Percentiles rank a stretch among this genome's conserved stretches.
phyloP scores from a whole-genome alignment of 2,113 vertebrate genomes.

The Corvus hawaiiensis region DNA sequence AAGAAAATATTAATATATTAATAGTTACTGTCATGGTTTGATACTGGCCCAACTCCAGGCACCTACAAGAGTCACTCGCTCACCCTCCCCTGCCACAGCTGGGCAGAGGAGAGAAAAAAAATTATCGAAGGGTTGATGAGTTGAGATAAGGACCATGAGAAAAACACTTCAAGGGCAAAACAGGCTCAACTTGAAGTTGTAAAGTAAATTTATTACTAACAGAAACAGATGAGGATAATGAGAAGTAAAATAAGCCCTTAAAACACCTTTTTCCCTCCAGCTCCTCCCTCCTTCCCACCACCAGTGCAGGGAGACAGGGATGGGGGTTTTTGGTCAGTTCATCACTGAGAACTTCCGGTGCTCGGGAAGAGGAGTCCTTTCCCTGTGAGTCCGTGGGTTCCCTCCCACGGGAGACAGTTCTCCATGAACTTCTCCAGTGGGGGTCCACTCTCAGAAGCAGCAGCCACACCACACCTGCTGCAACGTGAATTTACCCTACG shows the following conservation, averaged over 20 bases:
- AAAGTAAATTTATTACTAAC: not conserved
- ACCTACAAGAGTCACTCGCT: accelerated
- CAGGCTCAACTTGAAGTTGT: not conserved
- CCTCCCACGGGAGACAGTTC: not conserved
- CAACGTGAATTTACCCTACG: accelerated
- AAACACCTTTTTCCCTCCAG: not conserved
- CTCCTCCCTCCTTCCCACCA: not conserved
- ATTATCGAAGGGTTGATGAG: not conserved
- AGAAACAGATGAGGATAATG: not conserved
- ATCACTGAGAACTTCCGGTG: not conserved
- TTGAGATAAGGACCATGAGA: not conserved
- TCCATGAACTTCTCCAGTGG: not conserved
- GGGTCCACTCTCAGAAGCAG: not conserved
- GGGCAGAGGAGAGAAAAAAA: not conserved
- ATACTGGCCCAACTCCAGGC: not conserved
- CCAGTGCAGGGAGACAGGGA: not conserved
- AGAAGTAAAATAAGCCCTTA: not conserved
- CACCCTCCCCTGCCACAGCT: not conserved
- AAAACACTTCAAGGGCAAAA: not conserved
- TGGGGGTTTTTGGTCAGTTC: not conserved
- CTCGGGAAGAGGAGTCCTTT: not conserved
- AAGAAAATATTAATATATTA: not conserved
- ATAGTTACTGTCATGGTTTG: not conserved
- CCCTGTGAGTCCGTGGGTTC: not conserved
- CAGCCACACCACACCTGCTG: accelerated